Percentiles rank a stretch among this genome's conserved stretches.
Conservation (phyloP, 2,797 vertebrate genomes). For the Sebastes itinus region DNA sequence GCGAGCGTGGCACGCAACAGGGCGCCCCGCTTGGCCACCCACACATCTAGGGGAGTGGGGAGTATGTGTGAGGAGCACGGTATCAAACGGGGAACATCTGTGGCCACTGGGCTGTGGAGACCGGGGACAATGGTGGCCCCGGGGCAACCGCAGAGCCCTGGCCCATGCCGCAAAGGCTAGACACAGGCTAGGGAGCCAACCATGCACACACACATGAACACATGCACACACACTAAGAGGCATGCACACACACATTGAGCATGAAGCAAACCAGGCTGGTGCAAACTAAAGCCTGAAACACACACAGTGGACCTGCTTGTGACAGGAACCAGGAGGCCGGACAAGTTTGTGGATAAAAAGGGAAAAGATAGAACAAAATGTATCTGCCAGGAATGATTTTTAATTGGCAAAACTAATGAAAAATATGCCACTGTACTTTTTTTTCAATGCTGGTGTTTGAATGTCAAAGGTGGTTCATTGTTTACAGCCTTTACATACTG, state of each 20-base stretch:
- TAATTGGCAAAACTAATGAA: not conserved
- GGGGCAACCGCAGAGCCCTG: slow-evolving; percentile 80
- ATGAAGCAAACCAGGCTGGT: slow-evolving; percentile 34
- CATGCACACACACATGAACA: slow-evolving; percentile 49
- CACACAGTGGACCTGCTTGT: slow-evolving; percentile 4
- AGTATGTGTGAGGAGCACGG: slow-evolving; percentile 72
- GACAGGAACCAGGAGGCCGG: slow-evolving; percentile 19
- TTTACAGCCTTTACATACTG: not conserved
- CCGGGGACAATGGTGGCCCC: slow-evolving; percentile 82
- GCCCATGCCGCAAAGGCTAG: slow-evolving; percentile 82
- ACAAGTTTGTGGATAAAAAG: slow-evolving; percentile 11
- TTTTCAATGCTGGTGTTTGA: not conserved
- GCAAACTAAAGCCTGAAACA: slow-evolving; percentile 18
- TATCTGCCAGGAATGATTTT: not conserved
- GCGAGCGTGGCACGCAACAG: slow-evolving; percentile 77
- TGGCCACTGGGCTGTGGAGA: slow-evolving; percentile 85
- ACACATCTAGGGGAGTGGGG: slow-evolving; percentile 75
- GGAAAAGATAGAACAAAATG: slow-evolving; percentile 1
- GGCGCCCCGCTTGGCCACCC: slow-evolving; percentile 82
- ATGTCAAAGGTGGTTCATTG: not conserved
- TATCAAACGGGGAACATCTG: slow-evolving; percentile 89
- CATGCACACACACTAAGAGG: slow-evolving; percentile 30
- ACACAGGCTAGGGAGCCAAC: slow-evolving; percentile 79
- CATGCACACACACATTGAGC: slow-evolving; percentile 37
- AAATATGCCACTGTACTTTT: not conserved